phyloP scores from a whole-genome alignment of 30 jellyfish, hydroid and myxozoan species.

The Cassiopea xamachana region DNA sequence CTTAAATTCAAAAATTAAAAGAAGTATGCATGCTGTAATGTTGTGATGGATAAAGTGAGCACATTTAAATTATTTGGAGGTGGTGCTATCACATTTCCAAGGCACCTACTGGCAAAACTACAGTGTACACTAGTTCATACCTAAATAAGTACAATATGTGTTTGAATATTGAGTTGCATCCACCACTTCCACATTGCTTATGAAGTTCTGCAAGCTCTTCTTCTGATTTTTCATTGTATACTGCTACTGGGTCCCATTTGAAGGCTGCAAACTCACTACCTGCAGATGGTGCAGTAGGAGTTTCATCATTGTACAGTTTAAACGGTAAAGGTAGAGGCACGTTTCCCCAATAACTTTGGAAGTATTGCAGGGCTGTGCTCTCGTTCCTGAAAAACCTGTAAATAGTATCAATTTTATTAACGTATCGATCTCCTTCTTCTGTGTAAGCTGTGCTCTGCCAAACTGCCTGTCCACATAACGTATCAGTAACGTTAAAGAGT shows the following conservation, averaged over 20 bases:
- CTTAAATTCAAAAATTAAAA: no score
- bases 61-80: no score
- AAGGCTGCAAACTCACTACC: conserved; percentile 90
- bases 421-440: conserved; percentile 98
- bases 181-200: conserved; percentile 70
- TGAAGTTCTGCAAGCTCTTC: conserved; percentile 43
- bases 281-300: conserved; percentile 90
- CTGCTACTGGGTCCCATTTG: conserved; percentile 95
- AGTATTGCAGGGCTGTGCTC: conserved; percentile 79
- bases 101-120: not conserved
- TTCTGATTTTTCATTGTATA: conserved; percentile 42
- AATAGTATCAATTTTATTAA: conserved; percentile 90
- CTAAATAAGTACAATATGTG: conserved; percentile 91
- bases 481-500: conserved; percentile 80
- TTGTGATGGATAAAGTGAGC: no score
- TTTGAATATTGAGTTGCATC: conserved; percentile 85
- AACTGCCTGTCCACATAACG: conserved; percentile 98
- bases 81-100: no score
- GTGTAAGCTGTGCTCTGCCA: conserved; percentile 99
- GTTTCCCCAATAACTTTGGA: conserved; percentile 79
- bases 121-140: conserved; percentile 39
- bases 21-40: no score
- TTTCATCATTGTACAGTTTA: conserved; percentile 86
- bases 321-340: conserved; percentile 84
- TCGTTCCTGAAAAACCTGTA: conserved; percentile 92